Base-by-base conservation (phyloP, 2,888 invertebrate genomes). In the Drosophila prolongata region DNA sequence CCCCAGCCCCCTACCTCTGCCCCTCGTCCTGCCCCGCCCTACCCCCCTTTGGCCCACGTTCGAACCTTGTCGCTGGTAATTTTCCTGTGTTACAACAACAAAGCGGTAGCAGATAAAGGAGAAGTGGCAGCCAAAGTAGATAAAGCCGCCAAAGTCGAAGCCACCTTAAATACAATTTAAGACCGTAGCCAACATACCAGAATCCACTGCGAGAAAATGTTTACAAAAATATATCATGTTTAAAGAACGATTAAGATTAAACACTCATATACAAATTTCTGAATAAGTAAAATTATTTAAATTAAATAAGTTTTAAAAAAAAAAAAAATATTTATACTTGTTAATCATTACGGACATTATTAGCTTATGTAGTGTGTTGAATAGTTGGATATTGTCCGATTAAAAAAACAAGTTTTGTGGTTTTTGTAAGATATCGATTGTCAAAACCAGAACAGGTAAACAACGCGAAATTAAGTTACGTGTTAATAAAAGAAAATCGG, bases 91-190 rank as follows among this genome's bases (percentile, higher is more conserved):
- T 47, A 10, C 54, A 58, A n/a, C 40, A 62, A 38, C 56, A 53
- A 62, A 43, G 19, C 40, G 57, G 34, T 8, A 14, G 14, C 42
- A 42, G 47, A 53, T 54, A 46, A 60, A 49, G 40, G 54, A 70
- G 70, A 71, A 71, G 49, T 34, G 38, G 27, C 56, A 57, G 34
- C 58, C 47, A 53, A 42, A 53, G 24, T 55, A 54, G 58, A 52
- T 40, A 38, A 59, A 43, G 57, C 57, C 49, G 24, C 65, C 34
- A 35, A 30, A 44, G 34, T 60, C 62, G 44, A 56, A 65, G 72
- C 40, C 60, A 62, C 40, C 61, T 79, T 74, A 64, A 74, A 77
- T 49, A 75, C 69, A 65, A 62, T 67, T 82, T 71, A 64, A 78
- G 64, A 44, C 57, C 61, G 47, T 49, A 49, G 53, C 53, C 16